Conservation (phyloP, 2,797 vertebrate species). For the Clamator glandarius region DNA sequence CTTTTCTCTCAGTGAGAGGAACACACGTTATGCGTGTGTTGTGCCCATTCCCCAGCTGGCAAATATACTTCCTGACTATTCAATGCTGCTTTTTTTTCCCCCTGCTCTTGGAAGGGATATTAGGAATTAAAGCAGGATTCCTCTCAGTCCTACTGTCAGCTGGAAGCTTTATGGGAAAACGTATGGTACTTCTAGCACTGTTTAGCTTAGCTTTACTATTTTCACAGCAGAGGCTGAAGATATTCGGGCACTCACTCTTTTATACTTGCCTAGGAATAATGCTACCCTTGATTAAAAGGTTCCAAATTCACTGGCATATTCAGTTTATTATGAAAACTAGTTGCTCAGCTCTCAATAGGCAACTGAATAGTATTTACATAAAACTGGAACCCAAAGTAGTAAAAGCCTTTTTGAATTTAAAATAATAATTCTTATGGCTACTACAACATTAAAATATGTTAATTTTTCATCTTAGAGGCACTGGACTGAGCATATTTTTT, state of each 20-base stretch:
- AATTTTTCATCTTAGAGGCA: not conserved
- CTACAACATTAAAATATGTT: not conserved
- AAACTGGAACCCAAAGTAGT: not conserved
- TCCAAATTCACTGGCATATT: not conserved
- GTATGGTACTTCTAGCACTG: not conserved
- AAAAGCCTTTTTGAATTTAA: not conserved
- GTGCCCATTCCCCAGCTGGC: accelerated
- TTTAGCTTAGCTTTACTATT: not conserved
- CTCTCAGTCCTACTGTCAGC: not conserved
- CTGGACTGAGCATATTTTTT: not conserved
- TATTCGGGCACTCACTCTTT: not conserved
- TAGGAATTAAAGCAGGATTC: not conserved
- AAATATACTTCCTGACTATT: not conserved
- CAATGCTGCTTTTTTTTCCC: not conserved
- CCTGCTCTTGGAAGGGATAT: not conserved
- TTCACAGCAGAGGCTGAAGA: not conserved
- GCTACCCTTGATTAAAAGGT: not conserved
- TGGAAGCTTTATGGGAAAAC: not conserved
- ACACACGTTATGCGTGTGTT: accelerated
- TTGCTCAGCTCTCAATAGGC: not conserved
- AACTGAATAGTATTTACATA: not conserved
- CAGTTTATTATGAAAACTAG: not conserved
- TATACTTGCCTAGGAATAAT: not conserved
- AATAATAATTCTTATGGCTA: not conserved
- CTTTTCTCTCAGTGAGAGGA: not conserved